Base-by-base conservation (phyloP, 2,113 vertebrate species). In the Erinaceus europaeus region DNA sequence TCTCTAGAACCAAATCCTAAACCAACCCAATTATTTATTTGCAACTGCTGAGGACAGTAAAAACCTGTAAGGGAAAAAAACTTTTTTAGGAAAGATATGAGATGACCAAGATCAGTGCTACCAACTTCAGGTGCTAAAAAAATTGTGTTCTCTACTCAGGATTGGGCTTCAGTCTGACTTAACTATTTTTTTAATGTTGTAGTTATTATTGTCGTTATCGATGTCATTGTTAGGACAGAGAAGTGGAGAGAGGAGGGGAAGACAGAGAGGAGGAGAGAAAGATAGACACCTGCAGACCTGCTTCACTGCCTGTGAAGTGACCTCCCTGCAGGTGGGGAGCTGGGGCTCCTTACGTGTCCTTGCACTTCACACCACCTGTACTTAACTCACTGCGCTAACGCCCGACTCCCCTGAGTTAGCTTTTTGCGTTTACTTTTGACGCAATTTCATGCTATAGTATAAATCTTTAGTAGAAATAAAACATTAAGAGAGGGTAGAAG, bases 61-160 rank as follows among this genome's bases (percentile, higher is more conserved):
- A 71, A 82, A 73, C 12, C 68, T 93, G n/a, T n/a, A 48, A 90
- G 48, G 42, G 52, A 62, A 86, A 62, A 52, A 44, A n/a, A n/a
- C n/a, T n/a, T n/a, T n/a, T 32, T 57, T 23, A 2, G 27, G 69
- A 90, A 44, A 10, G 21, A 52, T 38, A 50, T 53, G 53, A 32
- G 42, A 77, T 53, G 57, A 71, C 21, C 48, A 65, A 57, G 74
- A 78, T 82, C 32, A 86, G 6, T 50, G 36, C 15, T 48, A 68
- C 15, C 61, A 88, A 36, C 5, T 32, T 14, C 27, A 65, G 18
- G 29, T n/a, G 5, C 65, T 84, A 46, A 64, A 78, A 86, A 25
- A 36, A n/a, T 40, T 27, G 52, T 27, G 59, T 3, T 68, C 17
- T 81, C 74, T 71, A 50, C 64, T 85, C 38, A 79, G 84, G 38